phyloP scores from a whole-genome alignment of 1,140 invertebrate genomes.

The Cotesia vestalis region DNA sequence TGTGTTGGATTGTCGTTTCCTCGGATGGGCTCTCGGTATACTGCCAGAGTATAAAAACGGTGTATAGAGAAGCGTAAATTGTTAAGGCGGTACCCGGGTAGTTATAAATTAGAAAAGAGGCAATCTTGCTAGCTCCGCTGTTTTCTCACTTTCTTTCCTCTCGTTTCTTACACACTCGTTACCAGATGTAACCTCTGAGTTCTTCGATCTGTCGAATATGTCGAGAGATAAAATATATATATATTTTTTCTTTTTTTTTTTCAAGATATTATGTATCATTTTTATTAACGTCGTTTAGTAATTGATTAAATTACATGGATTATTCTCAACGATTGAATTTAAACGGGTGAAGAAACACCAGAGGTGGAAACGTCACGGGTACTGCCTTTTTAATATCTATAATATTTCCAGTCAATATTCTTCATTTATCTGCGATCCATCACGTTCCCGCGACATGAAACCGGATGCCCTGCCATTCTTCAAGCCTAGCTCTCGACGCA shows the following conservation, averaged over 20 bases:
- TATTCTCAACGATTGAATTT: no score
- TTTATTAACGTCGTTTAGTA: no score
- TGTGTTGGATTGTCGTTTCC: conserved; percentile 49
- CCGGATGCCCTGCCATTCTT: conserved; percentile 40
- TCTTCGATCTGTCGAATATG: conserved; percentile 5
- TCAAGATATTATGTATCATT: no score
- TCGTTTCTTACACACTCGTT: conserved; percentile 3
- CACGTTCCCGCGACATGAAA: conserved; percentile 50
- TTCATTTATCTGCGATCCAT: conserved; percentile 55
- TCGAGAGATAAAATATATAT: background rate
- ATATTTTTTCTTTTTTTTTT: no score
- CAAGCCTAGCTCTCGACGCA: background rate
- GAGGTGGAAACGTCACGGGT: conserved; percentile 40
- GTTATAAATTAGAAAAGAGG: conserved; percentile 62
- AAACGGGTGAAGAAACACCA: conserved; percentile 35
- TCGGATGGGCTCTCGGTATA: conserved; percentile 12
- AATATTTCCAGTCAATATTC: conserved; percentile 58
- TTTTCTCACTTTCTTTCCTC: conserved; percentile 30
- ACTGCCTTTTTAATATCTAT: conserved; percentile 55
- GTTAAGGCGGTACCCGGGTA: conserved; percentile 56
- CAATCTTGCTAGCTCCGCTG: conserved; percentile 52
- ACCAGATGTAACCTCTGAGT: background rate
- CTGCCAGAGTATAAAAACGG: conserved; percentile 5
- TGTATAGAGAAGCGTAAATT: conserved; percentile 51
- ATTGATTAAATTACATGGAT: no score